Percentiles rank a stretch among this genome's conserved stretches.
These are phyloP conservation scores for Platysternon megacephalum DNA, from an alignment of 2,113 vertebrate genomes.

Conservation along the genomic window DNA sequence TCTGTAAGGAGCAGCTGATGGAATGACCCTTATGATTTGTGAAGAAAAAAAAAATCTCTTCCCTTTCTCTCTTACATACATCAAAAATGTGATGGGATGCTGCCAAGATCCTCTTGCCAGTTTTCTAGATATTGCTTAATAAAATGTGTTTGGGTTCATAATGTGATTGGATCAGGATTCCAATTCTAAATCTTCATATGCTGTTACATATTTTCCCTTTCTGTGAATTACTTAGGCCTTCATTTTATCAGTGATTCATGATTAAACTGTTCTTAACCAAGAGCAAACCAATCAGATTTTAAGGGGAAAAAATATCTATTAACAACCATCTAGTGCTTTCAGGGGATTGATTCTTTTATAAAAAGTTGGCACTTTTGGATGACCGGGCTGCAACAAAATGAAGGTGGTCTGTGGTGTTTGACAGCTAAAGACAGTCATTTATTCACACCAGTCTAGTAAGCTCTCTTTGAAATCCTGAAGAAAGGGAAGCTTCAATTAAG, in stretches of 20 bases:
- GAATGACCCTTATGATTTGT: not conserved
- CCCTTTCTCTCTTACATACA: not conserved
- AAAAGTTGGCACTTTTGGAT: conserved; percentile 40
- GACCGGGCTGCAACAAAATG: conserved; percentile 49
- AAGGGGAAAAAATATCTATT: conserved; percentile 32
- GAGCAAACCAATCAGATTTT: conserved; percentile 31
- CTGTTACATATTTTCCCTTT: not conserved
- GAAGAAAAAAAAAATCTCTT: not conserved
- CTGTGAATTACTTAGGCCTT: not conserved
- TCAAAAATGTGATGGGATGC: not conserved
- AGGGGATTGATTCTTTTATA: conserved; percentile 46
- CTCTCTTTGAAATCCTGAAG: conserved; percentile 8
- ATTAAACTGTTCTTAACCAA: conserved; percentile 18
- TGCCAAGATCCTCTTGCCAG: not conserved
- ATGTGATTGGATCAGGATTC: not conserved
- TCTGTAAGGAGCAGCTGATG: not conserved
- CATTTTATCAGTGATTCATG: not conserved
- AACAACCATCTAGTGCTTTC: conserved; percentile 36
- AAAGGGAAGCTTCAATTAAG: conserved; percentile 41
- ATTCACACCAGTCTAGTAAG: conserved; percentile 45
- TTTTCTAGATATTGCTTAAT: not conserved
- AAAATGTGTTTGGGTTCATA: not conserved
- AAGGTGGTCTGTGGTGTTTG: conserved; percentile 33
- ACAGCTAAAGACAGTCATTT: conserved; percentile 62
- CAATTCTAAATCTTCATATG: not conserved